Evolutionary conservation across 2,888 invertebrate genomes (phyloP).

Genomic region (Anorthoa munda): DNA sequence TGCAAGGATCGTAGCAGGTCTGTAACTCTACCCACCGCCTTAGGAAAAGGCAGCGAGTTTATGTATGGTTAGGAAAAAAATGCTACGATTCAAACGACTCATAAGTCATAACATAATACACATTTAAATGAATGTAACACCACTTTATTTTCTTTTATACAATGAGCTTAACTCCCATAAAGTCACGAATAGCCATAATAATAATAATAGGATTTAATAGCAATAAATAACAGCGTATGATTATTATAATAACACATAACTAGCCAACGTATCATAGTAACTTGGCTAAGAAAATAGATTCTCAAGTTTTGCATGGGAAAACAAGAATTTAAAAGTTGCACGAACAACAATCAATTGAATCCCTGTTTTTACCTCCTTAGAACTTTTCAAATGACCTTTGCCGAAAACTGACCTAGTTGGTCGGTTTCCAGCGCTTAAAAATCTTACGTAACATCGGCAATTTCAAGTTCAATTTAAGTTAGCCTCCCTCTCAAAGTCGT

Average conservation of each 20-base stretch:
- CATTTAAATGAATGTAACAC: constrained; percentile 23
- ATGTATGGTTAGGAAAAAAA: constrained; percentile 4
- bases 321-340: constrained; percentile 14
- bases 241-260: constrained; percentile 57
- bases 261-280: constrained; percentile 26
- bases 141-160: constrained; percentile 45
- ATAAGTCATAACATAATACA: neutral
- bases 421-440: neutral
- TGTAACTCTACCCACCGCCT: too few relatives aligned
- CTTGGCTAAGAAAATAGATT: constrained; percentile 21
- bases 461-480: neutral
- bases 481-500: too few relatives aligned
- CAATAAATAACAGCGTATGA: constrained; percentile 53
- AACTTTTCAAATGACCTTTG: neutral
- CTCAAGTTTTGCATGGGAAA: constrained; percentile 46
- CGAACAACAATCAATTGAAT: neutral
- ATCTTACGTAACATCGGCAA: neutral
- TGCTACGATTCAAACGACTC: constrained; percentile 13
- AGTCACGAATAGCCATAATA: constrained; percentile 57
- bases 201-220: constrained; percentile 51
- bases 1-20: too few relatives aligned
- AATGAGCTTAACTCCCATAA: constrained; percentile 40
- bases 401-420: neutral
- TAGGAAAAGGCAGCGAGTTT: too few relatives aligned
- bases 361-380: too few relatives aligned